Percentiles rank a stretch among this genome's conserved stretches.
phyloP scores from a whole-genome alignment of 2,113 vertebrate genomes.

The Carettochelys insculpta region DNA sequence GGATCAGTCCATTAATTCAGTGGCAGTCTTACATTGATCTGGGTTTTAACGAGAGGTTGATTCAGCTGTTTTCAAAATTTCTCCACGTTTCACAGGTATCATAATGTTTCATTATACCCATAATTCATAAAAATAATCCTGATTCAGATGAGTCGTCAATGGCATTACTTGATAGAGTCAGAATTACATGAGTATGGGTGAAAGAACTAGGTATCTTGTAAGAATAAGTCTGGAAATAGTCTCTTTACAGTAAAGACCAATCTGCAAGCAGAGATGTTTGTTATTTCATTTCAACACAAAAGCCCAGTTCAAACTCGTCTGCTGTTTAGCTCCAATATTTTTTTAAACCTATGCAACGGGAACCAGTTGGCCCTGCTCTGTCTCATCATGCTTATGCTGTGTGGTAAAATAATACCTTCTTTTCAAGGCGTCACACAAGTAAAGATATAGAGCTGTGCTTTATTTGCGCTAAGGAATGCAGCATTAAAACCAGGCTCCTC shows the following conservation, averaged over 20 bases:
- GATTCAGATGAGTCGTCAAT: not conserved
- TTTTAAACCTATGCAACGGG: not conserved
- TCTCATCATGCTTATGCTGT: not conserved
- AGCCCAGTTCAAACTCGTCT: not conserved
- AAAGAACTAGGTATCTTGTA: not conserved
- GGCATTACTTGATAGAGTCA: not conserved
- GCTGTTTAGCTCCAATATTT: not conserved
- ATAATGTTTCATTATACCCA: not conserved
- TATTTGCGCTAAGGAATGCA: slow-evolving; percentile 68
- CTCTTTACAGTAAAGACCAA: not conserved
- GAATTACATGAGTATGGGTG: not conserved
- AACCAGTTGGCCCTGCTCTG: not conserved
- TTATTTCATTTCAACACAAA: not conserved
- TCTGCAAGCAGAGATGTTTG: not conserved
- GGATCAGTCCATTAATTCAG: not conserved
- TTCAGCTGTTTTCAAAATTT: slow-evolving; percentile 18
- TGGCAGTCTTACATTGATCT: slow-evolving; percentile 6
- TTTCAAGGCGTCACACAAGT: not conserved
- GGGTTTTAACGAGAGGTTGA: not conserved
- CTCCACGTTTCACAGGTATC: not conserved
- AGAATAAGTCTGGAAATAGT: not conserved
- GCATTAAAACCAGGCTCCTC: slow-evolving; percentile 62
- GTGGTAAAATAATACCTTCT: not conserved
- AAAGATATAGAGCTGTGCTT: slow-evolving; percentile 42
- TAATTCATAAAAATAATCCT: not conserved